Conservation (phyloP, 2,113 vertebrate genomes). For the Otus sunia region DNA sequence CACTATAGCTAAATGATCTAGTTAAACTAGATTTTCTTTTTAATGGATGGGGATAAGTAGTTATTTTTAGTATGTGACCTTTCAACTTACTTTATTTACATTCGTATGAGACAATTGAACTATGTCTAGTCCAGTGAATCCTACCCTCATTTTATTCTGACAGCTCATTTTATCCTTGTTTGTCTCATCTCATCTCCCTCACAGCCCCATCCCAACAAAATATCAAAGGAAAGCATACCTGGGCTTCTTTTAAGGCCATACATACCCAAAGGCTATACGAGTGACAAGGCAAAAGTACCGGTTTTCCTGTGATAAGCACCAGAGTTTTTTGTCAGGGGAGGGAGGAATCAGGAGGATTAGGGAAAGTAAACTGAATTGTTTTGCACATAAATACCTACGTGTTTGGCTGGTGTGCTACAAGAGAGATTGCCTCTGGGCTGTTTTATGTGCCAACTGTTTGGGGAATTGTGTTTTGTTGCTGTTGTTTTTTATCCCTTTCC, state of each 20-base stretch:
- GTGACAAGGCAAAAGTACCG: not conserved
- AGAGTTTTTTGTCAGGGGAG: not conserved
- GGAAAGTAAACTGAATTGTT: slow-evolving; percentile 35
- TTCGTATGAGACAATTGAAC: not conserved
- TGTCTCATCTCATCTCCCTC: not conserved
- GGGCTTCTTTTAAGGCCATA: not conserved
- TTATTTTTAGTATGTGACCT: not conserved
- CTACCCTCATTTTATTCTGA: not conserved
- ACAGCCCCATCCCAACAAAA: not conserved
- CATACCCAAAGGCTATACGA: not conserved
- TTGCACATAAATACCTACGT: slow-evolving; percentile 29
- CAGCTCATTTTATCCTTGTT: not conserved
- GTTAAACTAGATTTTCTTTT: not conserved
- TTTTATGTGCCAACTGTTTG: slow-evolving; percentile 34
- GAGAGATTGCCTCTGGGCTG: slow-evolving; percentile 26
- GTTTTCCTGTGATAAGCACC: slow-evolving; percentile 5
- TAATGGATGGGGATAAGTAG: not conserved
- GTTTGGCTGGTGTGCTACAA: slow-evolving; percentile 25
- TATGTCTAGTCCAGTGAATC: not conserved
- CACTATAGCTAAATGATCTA: not conserved
- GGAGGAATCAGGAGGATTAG: slow-evolving; percentile 22
- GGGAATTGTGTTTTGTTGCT: slow-evolving; percentile 51
- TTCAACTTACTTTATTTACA: not conserved
- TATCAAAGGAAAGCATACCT: not conserved
- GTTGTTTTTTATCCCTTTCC: not conserved